Evolutionary conservation across 2,113 vertebrate species (phyloP).

Genomic region (Xyliphius kryptos): DNA sequence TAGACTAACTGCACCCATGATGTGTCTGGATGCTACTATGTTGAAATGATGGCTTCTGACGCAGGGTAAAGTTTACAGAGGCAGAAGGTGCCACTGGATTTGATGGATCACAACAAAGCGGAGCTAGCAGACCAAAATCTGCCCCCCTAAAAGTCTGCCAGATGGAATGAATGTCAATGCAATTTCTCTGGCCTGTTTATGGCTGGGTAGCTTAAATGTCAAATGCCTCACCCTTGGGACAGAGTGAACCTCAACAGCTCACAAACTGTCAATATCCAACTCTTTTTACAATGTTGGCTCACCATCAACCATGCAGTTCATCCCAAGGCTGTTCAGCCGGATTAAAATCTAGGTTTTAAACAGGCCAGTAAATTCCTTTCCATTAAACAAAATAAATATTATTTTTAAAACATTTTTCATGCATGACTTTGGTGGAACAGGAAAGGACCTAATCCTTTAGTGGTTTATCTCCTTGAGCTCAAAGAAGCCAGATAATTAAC

Average conservation of each 20-base stretch:
- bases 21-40: no score
- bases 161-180: slow-evolving; percentile 57
- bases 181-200: slow-evolving; percentile 54
- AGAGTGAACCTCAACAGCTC: slow-evolving; percentile 8
- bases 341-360: no score
- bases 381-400: no score
- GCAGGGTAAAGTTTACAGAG: neutral
- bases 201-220: slow-evolving; percentile 57
- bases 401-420: no score
- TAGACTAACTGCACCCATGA: no score
- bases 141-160: slow-evolving; percentile 28
- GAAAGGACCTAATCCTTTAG: no score
- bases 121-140: slow-evolving; percentile 19
- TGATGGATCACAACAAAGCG: slow-evolving; percentile 25
- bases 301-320: neutral
- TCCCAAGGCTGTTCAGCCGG: no score
- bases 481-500: no score
- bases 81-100: slow-evolving; percentile 14
- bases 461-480: no score
- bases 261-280: slow-evolving; percentile 34
- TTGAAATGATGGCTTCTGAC: no score
- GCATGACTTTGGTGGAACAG: no score
- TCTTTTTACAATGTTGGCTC: slow-evolving; percentile 1
- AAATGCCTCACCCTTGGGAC: slow-evolving; percentile 43
- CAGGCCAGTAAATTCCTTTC: no score